Evolutionary conservation across 2,888 invertebrate species (phyloP), one percentile per base, ranked within the genome.

Genomic region (Torymus auratus): DNA sequence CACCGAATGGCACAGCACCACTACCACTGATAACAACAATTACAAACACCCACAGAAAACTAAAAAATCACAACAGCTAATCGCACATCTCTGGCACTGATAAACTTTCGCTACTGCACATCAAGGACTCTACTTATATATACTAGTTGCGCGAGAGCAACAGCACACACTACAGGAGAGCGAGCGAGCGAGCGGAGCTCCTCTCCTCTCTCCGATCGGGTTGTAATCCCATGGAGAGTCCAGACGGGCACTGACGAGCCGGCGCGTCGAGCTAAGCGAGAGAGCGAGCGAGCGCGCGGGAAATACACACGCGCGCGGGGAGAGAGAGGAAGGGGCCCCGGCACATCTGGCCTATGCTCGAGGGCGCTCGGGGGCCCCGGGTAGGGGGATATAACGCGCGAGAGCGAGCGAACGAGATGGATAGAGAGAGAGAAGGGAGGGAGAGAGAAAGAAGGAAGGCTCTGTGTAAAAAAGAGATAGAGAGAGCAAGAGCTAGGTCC

Each of bases 241-340:
- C 58, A 53, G 74, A 74, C 80, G 53, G 58, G 17, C 64, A 80
- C 80, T 80, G 80, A 75, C 70, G 80, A 80, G 70, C 28, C 50
- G 14, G 68, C 23, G 17, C 65, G n/a, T 2, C 53, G n/a, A 41
- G 41, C 41, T 41, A 41, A 41, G 55, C 23, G 50, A 23, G 10
- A 23, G 55, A 55, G n/a, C 61, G 28, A 65, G 23, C 71, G 56
- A n/a, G 28, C 65, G n/a, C 72, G 23, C 74, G 64, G 69, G 52
- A 61, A 14, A 13, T 69, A 55, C n/a, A 28, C 41, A 41, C 41
- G 41, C 41, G 53, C 56, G 64, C 52, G 60, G 52, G 14, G 14
- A 53, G 53, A 72, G 53, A 68, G 17, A 58, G 53, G 62, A 20
- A 64, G 62, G 55, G 70, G 23, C 75, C 74, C 56, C 67, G 52